Evolutionary conservation across 2,888 invertebrate species (phyloP), one percentile per base, ranked within the genome.

Genomic region (Ganaspis brasiliensis): DNA sequence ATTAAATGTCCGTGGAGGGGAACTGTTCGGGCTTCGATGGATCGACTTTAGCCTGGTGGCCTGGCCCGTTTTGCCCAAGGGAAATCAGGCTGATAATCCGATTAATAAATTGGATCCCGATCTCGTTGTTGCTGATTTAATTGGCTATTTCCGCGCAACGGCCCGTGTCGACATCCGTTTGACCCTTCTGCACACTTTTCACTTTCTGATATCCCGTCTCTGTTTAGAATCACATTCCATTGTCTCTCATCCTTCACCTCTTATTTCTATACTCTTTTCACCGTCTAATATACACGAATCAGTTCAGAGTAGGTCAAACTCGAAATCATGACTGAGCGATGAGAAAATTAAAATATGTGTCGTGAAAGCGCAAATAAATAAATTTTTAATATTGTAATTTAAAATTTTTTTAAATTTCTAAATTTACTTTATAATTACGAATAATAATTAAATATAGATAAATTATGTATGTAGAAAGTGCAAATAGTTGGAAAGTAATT

Each of bases 41-140:
- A 88, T 88, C 86, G 85, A 86, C 85, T 87, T 86, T 85, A 86
- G 86, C 86, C 79, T 79, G 81, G 77, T 78, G 81, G 79, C 81
- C 81, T 77, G 83, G 78, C 57, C 84, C 79, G 77, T 75, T 86
- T 85, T 83, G 84, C 87, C 86, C 87, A 84, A 84, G 91, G 91
- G 91, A 90, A 91, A 91, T 91, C 91, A 90, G 88, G 82, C 84
- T 86, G 88, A 89, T 91, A 90, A 91, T 90, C 88, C 88, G 90
- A 91, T 91, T 91, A 90, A 91, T 91, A 90, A 91, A 90, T 90
- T 91, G 89, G 86, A 88, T 87, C 83, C 82, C 82, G 72, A 75
- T 75, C 79, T 84, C 83, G 84, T 84, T 83, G 84, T 85, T 85
- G 79, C 81, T 87, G 81, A 87, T 90, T 89, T 90, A 89, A 90